Percentiles rank a stretch among this genome's conserved stretches.
These are phyloP conservation scores for Chlorodrepanis virens DNA, from an alignment of 2,113 vertebrate species.

Conservation along the genomic window DNA sequence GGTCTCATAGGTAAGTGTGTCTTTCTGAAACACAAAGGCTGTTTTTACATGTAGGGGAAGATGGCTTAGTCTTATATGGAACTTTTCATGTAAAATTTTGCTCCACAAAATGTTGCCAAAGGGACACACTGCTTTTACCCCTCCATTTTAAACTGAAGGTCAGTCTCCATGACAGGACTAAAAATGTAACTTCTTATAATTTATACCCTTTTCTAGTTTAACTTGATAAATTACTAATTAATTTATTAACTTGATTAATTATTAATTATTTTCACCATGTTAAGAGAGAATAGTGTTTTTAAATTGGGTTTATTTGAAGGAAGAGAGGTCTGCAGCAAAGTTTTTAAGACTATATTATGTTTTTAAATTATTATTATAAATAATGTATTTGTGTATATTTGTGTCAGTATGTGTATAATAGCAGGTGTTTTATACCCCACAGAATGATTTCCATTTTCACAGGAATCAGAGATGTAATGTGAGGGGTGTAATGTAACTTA, in stretches of 20 bases:
- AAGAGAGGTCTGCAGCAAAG: neutral
- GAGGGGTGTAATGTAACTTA: neutral
- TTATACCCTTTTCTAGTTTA: neutral
- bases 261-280: neutral
- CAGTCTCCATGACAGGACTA: neutral
- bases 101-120: neutral
- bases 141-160: rapidly evolving
- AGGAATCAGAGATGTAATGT: neutral
- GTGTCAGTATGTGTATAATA: neutral
- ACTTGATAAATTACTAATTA: no score
- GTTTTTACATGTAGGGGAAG: neutral
- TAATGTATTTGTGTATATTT: neutral
- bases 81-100: neutral
- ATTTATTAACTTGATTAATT: no score
- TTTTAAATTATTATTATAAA: no score
- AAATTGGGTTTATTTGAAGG: neutral
- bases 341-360: neutral
- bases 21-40: neutral
- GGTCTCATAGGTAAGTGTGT: neutral
- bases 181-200: neutral
- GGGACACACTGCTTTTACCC: neutral
- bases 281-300: neutral
- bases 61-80: neutral
- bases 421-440: neutral
- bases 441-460: neutral